These are phyloP conservation scores for Stichodactyla helianthus DNA, from an alignment of 64 coral and sea anemone genomes.

Conservation along the genomic window DNA sequence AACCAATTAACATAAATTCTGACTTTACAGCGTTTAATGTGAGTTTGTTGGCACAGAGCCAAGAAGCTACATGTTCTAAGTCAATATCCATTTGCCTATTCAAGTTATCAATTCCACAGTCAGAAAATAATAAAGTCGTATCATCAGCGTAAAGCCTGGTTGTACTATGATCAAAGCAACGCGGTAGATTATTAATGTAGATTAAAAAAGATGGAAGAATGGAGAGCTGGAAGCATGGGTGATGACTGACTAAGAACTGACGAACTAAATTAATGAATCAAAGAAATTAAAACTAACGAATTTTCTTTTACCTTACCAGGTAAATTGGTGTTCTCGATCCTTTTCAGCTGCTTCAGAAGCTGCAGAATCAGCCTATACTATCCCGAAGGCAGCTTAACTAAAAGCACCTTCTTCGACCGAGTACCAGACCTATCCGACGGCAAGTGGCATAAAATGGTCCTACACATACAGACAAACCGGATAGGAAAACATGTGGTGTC, in stretches of 20 bases:
- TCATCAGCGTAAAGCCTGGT: too few species aligned
- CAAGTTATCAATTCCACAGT: too few species aligned
- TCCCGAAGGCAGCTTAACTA: conserved; percentile 28
- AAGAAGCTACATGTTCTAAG: too few species aligned
- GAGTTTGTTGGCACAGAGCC: too few species aligned
- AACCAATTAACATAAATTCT: too few species aligned
- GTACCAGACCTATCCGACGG: conserved; percentile 32
- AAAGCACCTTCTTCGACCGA: conserved; percentile 14
- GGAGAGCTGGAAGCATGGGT: too few species aligned
- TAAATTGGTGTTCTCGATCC: conserved; percentile 18
- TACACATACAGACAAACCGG: conserved; percentile 31
- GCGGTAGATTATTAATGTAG: too few species aligned
- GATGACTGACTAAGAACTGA: background rate
- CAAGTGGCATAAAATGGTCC: conserved; percentile 45
- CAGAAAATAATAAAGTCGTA: too few species aligned
- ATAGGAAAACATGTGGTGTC: conserved; percentile 16
- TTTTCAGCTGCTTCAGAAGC: conserved; percentile 36
- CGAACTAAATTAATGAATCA: background rate
- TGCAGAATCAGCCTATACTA: conserved; percentile 48
- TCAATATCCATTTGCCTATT: too few species aligned
- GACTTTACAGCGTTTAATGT: too few species aligned
- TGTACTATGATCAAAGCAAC: too few species aligned
- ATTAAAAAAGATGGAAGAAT: too few species aligned
- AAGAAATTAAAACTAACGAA: background rate
- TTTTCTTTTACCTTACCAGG: background rate